A percentile compares a stretch with the other conserved stretches of the same genome.
Conservation (phyloP, 2,797 vertebrate species). For the Cyprinella venusta region DNA sequence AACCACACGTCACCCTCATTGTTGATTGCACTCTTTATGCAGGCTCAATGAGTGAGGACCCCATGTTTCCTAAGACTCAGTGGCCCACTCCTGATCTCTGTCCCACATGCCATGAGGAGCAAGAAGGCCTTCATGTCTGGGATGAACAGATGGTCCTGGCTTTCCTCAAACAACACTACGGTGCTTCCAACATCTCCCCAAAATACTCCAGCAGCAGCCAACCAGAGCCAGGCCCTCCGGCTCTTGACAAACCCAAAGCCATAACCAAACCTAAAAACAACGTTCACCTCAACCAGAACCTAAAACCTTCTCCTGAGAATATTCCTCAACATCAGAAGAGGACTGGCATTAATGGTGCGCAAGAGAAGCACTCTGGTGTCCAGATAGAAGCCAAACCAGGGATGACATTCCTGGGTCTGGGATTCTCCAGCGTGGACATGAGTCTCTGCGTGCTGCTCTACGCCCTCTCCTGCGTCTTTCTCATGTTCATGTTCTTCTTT, state of each 20-base stretch:
- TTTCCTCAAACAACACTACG: constrained; percentile 87
- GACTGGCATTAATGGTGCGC: neutral
- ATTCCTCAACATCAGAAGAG: constrained; percentile 42
- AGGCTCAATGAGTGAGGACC: constrained; percentile 92
- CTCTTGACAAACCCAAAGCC: constrained; percentile 11
- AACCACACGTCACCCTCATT: neutral
- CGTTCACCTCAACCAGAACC: constrained; percentile 13
- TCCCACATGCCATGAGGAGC: constrained; percentile 86
- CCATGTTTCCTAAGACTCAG: constrained; percentile 87
- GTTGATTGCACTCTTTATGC: neutral
- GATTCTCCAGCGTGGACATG: constrained; percentile 95
- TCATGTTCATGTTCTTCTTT: constrained; percentile 95
- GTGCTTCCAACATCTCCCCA: constrained; percentile 76
- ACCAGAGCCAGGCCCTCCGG: constrained; percentile 38
- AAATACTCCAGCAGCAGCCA: constrained; percentile 65
- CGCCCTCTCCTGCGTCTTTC: constrained; percentile 84
- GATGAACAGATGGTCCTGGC: constrained; percentile 79
- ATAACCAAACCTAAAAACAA: constrained; percentile 35
- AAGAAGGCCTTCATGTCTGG: constrained; percentile 85
- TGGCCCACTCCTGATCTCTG: constrained; percentile 92
- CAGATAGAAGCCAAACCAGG: constrained; percentile 62
- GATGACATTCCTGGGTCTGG: constrained; percentile 79
- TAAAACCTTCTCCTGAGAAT: constrained; percentile 42
- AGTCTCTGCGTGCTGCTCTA: constrained; percentile 93
- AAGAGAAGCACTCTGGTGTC: accelerated